A percentile compares a stretch with the other conserved stretches of the same genome.
Conservation (phyloP, 2,113 vertebrate species). For the Anthoscopus minutus region DNA sequence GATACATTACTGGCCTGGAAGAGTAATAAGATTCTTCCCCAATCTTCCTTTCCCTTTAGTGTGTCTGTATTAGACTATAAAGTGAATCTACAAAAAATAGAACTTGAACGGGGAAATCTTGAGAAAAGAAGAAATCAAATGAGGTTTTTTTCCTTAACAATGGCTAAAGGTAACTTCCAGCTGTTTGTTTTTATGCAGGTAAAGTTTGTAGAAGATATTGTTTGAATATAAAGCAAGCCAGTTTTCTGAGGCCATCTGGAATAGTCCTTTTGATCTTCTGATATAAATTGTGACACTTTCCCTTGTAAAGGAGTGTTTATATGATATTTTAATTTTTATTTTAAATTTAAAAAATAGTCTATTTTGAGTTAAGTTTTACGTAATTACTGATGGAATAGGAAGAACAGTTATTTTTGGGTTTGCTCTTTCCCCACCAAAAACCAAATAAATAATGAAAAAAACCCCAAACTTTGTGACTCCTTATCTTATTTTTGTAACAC, state of each 20-base stretch:
- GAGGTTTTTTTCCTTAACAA: background rate
- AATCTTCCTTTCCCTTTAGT: background rate
- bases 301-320: background rate
- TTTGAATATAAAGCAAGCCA: background rate
- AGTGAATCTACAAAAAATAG: background rate
- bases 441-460: background rate
- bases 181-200: background rate
- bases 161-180: background rate
- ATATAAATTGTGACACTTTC: background rate
- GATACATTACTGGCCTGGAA: background rate
- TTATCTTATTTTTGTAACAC: background rate
- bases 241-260: background rate
- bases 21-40: background rate
- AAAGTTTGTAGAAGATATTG: background rate
- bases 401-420: background rate
- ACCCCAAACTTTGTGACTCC: background rate
- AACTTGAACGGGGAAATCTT: background rate
- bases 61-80: background rate
- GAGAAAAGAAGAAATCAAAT: background rate
- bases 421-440: background rate
- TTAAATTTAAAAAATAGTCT: background rate
- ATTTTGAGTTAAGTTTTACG: background rate
- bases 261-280: background rate
- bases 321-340: background rate
- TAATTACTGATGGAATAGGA: background rate